Evolutionary conservation across 2,113 vertebrate genomes (phyloP), one percentile per base, ranked within the genome.

Genomic region (Sialia sialis): DNA sequence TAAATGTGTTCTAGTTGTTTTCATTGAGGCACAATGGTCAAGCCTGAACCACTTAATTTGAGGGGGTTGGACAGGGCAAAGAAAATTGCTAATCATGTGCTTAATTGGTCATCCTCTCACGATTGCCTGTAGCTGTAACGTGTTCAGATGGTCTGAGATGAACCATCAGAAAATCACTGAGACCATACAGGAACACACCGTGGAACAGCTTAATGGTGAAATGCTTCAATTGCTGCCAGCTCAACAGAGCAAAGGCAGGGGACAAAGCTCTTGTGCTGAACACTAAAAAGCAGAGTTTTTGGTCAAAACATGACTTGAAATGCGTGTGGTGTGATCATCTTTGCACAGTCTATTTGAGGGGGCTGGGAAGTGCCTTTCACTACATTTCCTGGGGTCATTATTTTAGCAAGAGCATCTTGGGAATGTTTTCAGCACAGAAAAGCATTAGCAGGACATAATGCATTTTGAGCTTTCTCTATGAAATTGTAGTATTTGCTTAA

Each of bases 241-340:
- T 70, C 30, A 58, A 38, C 55, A 58, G 34, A 60, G 36, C 25
- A 44, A 16, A 48, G 30, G 30, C 21, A 38, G 27, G 23, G 41
- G 4, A 26, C 4, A 3, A 56, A 30, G 18, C 32, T 86, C 6
- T 10, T 0, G 0, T 60, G 27, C 49, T 67, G 67, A 72, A 21
- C 41, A 4, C 16, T 18, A 17, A 6, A 69, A 56, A 36, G 5
- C 19, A 4, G 29, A 72, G 7, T 3, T 46, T 85, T 58, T 29
- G 59, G 39, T 59, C 39, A 81, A 48, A 89, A 56, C 6, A 25
- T 22, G 72, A 7, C 16, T 44, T 1, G 3, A 62, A 56, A 44
- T 34, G 38, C 4, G 1, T 32, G 26, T 51, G 17, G 10, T 56
- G 18, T 36, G 44, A 75, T 87, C 15, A 30, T 54, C 46, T 60